Evolutionary conservation across 1,140 invertebrate species (phyloP).

Genomic region (Andricus grossulariae): DNA sequence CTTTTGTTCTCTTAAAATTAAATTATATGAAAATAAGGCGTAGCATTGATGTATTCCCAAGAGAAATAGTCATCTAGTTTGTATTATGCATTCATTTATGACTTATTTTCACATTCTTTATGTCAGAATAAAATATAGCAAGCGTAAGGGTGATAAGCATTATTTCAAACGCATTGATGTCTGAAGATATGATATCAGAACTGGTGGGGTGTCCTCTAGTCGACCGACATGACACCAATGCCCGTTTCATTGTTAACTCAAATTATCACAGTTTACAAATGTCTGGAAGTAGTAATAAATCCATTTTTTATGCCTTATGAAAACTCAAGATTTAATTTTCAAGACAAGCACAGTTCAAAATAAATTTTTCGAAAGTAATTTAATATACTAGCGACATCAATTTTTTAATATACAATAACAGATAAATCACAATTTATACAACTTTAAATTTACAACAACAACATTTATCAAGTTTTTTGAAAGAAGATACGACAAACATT

Average conservation of each 20-base stretch:
- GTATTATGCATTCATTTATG: conserved; percentile 14
- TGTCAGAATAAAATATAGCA: not conserved
- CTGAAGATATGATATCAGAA: conserved; percentile 58
- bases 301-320: conserved; percentile 37
- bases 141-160: conserved; percentile 53
- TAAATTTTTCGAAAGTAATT: conserved; percentile 27
- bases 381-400: too few relatives aligned
- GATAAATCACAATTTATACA: not conserved
- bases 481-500: too few relatives aligned
- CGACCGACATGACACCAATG: conserved; percentile 47
- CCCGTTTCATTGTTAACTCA: conserved; percentile 61
- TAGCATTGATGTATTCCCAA: not conserved
- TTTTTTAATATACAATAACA: conserved; percentile 22
- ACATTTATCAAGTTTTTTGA: too few relatives aligned
- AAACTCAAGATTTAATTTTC: conserved; percentile 37
- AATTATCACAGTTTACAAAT: conserved; percentile 59
- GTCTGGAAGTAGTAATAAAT: conserved; percentile 47
- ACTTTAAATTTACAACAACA: too few relatives aligned
- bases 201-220: conserved; percentile 56
- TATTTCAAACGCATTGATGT: conserved; percentile 58
- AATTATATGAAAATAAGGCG: too few relatives aligned
- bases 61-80: not conserved
- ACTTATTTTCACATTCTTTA: not conserved
- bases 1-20: too few relatives aligned
- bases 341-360: conserved; percentile 35